Evolutionary conservation across 30 jellyfish, hydroid and myxozoan genomes (phyloP).

Genomic region (Morbakka virulenta): DNA sequence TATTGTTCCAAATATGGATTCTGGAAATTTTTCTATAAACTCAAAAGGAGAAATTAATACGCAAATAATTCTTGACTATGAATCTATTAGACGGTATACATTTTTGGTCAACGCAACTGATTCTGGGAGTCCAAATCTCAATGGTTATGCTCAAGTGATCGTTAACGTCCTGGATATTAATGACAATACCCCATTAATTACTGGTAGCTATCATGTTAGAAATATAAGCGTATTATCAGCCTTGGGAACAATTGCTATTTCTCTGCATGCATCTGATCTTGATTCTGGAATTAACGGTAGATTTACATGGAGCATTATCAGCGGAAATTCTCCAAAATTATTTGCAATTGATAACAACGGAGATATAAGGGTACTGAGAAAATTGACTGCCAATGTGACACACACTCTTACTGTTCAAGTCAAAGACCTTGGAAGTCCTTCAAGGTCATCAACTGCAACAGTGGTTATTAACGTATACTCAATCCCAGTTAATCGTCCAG

Average conservation of each 20-base stretch:
- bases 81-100: conserved; percentile 27
- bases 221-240: conserved; percentile 67
- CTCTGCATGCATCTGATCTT: conserved; percentile 59
- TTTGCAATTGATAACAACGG: conserved; percentile 78
- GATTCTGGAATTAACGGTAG: conserved; percentile 54
- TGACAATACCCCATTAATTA: conserved; percentile 74
- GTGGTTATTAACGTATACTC: conserved; percentile 28
- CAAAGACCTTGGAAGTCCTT: conserved; percentile 54
- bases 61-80: conserved; percentile 29
- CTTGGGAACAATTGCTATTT: conserved; percentile 69
- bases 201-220: conserved; percentile 19
- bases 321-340: conserved; percentile 55
- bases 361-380: conserved; percentile 32
- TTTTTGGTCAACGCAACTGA: conserved; percentile 61
- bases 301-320: conserved; percentile 51
- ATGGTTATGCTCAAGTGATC: conserved; percentile 28
- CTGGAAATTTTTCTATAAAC: not conserved
- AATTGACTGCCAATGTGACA: conserved; percentile 27
- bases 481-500: not conserved
- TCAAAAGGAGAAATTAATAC: conserved; percentile 49
- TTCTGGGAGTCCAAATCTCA: conserved; percentile 18
- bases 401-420: conserved; percentile 53
- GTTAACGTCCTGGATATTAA: conserved; percentile 66
- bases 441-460: conserved; percentile 25
- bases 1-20: not conserved